phyloP scores from a whole-genome alignment of 2,113 vertebrate species.

The Mionectes macconnelli region DNA sequence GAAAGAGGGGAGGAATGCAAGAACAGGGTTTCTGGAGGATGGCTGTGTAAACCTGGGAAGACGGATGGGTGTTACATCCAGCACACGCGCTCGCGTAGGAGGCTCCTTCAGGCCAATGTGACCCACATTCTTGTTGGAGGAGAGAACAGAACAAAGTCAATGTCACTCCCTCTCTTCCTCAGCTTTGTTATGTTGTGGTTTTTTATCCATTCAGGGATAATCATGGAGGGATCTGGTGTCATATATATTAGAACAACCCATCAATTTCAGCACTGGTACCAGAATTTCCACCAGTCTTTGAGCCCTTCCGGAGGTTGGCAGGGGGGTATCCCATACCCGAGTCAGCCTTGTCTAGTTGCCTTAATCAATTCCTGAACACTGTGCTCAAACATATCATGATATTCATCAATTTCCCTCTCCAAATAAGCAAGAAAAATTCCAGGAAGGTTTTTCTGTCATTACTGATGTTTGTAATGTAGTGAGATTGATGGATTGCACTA shows the following conservation, averaged over 20 bases:
- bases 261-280: not conserved
- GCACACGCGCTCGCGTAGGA: accelerated
- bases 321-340: not conserved
- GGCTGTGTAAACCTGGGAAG: not conserved
- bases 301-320: not conserved
- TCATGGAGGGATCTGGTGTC: accelerated
- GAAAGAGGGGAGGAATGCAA: not conserved
- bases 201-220: not conserved
- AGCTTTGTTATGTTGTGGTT: not conserved
- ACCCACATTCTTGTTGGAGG: not conserved
- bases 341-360: slow-evolving; percentile 1
- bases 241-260: not conserved
- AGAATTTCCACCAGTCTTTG: not conserved
- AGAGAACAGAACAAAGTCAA: not conserved
- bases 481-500: slow-evolving; percentile 59
- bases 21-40: not conserved
- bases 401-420: slow-evolving; percentile 1
- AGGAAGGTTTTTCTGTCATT: slow-evolving; percentile 40
- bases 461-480: not conserved
- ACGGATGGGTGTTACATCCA: not conserved
- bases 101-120: not conserved
- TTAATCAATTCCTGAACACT: not conserved
- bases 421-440: slow-evolving; percentile 39
- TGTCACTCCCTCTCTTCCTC: not conserved
- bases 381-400: not conserved